A percentile compares a stretch with the other conserved stretches of the same genome.
phyloP scores from a whole-genome alignment of 2,888 invertebrate genomes.

The Villa cingulata region DNA sequence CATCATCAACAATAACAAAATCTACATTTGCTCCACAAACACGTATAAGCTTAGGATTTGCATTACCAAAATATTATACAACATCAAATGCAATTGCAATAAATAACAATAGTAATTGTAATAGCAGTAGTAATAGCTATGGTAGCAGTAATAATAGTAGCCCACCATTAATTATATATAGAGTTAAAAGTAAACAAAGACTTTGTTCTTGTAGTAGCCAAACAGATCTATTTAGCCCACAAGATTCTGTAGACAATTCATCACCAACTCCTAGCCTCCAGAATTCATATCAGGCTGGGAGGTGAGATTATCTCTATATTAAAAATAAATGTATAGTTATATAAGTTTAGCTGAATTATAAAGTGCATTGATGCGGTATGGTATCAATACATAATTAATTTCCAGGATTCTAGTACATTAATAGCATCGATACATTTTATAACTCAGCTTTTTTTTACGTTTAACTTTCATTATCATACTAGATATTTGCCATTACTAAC shows the following conservation, averaged over 20 bases:
- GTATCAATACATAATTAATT: no score
- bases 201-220: slow-evolving; percentile 50
- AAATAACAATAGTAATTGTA: slow-evolving; percentile 23
- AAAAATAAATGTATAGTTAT: no score
- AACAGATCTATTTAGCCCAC: slow-evolving; percentile 51
- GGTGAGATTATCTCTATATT: slow-evolving; percentile 36
- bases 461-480: no score
- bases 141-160: slow-evolving; percentile 16
- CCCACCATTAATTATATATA: not conserved
- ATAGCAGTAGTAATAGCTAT: slow-evolving; percentile 18
- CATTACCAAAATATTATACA: slow-evolving; percentile 23
- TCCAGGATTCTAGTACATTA: no score
- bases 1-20: not conserved
- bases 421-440: no score
- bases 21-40: slow-evolving; percentile 38
- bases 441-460: no score
- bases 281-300: slow-evolving; percentile 37
- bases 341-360: no score
- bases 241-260: slow-evolving; percentile 22
- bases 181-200: slow-evolving; percentile 20
- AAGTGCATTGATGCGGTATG: no score
- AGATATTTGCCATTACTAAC: no score
- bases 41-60: slow-evolving; percentile 47
- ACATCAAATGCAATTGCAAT: not conserved
- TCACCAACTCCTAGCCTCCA: slow-evolving; percentile 39